Base-by-base conservation (phyloP, 2,113 vertebrate genomes). In the Oreochromis spilurus region DNA sequence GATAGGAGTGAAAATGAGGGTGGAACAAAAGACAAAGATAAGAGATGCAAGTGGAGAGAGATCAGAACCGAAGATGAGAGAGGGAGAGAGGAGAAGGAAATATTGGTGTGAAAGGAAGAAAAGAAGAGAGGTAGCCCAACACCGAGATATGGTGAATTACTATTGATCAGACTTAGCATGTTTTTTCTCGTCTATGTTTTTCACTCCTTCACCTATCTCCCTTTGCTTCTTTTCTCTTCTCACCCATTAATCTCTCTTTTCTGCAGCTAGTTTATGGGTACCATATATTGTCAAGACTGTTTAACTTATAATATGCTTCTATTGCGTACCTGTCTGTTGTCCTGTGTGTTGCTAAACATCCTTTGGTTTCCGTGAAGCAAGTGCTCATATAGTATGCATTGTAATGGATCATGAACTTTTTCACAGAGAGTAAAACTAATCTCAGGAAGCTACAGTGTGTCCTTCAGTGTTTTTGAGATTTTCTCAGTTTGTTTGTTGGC, bases 151-250 rank as follows among this genome's bases (percentile, higher is more conserved):
- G 38, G 85, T 83, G 89, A 90, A 94, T 94, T 90, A 82, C 89
- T 95, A 94, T 96, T 93, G 94, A 96, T 96, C 91, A 84, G 70
- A 26, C 81, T 89, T 92, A 85, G 82, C 88, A 70, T 91, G 84
- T 53, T 81, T 88, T 88, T 81, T 55, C 84, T 87, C 52, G 70
- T 85, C 16, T 67, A 7, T 92, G 38, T 87, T 85, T 89, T 78
- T 85, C 87, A 81, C 83, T 82, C 55, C 43, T 88, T 85, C 43
- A 40, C 83, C 79, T 91, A 65, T 85, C 65, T 78, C 8, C 21
- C 58, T 85, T 77, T 82, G 83, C 29, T 79, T 36, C 85, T 52
- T 81, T 79, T 82, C 55, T 87, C 57, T 54, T 36, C 54, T 58
- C 26, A 67, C 26, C 75, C n/a, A 53, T 40, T 84, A 58, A 91